Percentiles rank a stretch among this genome's conserved stretches.
phyloP scores from a whole-genome alignment of 1,140 invertebrate species.

The Oreohelix idahoensis region DNA sequence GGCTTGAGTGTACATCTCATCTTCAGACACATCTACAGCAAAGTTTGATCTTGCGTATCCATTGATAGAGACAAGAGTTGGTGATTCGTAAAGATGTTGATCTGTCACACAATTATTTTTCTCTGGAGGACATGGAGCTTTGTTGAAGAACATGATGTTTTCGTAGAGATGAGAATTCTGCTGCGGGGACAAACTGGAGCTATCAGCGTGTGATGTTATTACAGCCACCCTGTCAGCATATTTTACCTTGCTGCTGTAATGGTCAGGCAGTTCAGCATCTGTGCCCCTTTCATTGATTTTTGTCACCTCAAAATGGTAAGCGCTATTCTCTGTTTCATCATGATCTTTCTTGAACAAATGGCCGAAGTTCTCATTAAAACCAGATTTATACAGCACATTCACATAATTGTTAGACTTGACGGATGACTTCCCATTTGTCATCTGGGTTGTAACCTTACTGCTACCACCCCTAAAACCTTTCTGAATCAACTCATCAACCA shows the following conservation, averaged over 20 bases:
- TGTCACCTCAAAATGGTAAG: background rate
- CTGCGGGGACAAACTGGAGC: background rate
- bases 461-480: background rate
- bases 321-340: background rate
- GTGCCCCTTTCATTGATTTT: too few species aligned
- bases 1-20: background rate
- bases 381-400: slow-evolving; percentile 15
- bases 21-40: too few species aligned
- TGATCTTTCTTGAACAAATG: background rate
- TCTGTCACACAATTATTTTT: background rate
- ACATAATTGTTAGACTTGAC: slow-evolving; percentile 12
- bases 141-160: background rate
- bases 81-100: background rate
- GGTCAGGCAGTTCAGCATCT: too few species aligned
- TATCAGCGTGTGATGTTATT: too few species aligned
- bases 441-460: too few species aligned
- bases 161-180: background rate
- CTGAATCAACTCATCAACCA: slow-evolving; percentile 18
- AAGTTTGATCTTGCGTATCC: background rate
- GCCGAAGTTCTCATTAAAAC: background rate
- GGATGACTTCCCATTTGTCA: background rate
- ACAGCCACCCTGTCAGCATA: too few species aligned
- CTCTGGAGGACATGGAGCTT: background rate
- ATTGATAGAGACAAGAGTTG: background rate
- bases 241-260: too few species aligned